A percentile compares a stretch with the other conserved stretches of the same genome.
These are phyloP conservation scores for Hyperoodon ampullatus DNA, from an alignment of 2,113 vertebrate genomes.

Conservation along the genomic window DNA sequence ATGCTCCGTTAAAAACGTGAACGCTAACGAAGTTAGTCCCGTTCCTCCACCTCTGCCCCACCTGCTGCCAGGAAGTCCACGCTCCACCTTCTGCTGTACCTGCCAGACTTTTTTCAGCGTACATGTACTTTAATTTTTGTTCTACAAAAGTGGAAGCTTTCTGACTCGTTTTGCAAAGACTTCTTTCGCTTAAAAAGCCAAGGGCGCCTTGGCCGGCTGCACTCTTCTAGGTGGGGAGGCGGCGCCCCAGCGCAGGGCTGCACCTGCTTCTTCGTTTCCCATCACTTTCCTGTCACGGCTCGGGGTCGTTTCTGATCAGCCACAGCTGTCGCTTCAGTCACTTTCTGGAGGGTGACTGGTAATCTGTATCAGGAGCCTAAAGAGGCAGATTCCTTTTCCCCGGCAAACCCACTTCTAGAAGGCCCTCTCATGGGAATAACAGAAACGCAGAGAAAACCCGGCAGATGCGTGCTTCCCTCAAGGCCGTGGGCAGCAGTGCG, in stretches of 20 bases:
- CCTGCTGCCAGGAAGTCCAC: neutral
- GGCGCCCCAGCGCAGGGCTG: no score
- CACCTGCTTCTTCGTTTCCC: neutral
- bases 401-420: neutral
- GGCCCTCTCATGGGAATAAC: neutral
- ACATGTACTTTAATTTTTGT: rapidly evolving
- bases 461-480: neutral
- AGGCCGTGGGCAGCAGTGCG: neutral
- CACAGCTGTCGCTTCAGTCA: rapidly evolving
- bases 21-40: rapidly evolving
- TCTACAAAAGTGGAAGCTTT: neutral
- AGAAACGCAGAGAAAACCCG: rapidly evolving
- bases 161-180: neutral
- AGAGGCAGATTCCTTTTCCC: neutral
- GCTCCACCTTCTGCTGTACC: rapidly evolving
- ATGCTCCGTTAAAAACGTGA: rapidly evolving
- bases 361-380: neutral
- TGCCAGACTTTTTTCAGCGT: rapidly evolving
- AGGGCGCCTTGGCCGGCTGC: rapidly evolving
- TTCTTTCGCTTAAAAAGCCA: neutral
- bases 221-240: rapidly evolving
- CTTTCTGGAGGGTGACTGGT: no score
- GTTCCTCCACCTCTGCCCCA: neutral
- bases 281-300: neutral
- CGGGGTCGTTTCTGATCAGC: neutral